Evolutionary conservation across 1,140 invertebrate genomes (phyloP), one percentile per base, ranked within the genome.

Genomic region (Drosophila tsacasi): DNA sequence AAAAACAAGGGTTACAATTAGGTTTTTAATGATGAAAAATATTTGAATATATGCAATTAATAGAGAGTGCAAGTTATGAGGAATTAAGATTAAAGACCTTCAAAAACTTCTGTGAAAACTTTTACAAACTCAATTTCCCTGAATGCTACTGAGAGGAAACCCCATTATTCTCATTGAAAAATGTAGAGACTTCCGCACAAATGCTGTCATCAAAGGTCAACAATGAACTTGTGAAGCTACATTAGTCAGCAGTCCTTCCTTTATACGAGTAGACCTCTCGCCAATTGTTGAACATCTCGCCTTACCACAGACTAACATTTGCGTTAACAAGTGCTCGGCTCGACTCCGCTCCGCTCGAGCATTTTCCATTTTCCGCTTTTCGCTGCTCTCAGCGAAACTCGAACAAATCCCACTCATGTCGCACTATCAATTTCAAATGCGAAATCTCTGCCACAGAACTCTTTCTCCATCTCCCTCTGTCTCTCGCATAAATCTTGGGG

Each of bases 341-440:
- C 46, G 46, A 23, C 50, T 35, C 19, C 27, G 30, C 50, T 35
- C 19, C 27, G 30, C n/a, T 54, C 27, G 13, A 47, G 62, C 37
- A 35, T 60, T 73, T 19, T 61, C 63, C 63, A 46, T 30, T 60
- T 19, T 61, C 63, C 63, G 63, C 40, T 7, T 49, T 59, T 50
- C 37, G 69, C 66, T 60, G 66, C 72, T 66, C 50, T 66, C 44
- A 21, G 52, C 52, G 49, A 78, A 61, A 62, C 65, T 74, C 62
- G 81, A 66, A 76, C 49, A 83, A 76, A 72, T 79, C 79, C 80
- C 55, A 69, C 57, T 72, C 47, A 46, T 87, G 76, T 73, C 67
- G 59, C 79, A 80, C 80, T 81, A 89, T 89, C 84, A 83, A 87
- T 89, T 80, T 64, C 44, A 81, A 78, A 84, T 89, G 73, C 68